Evolutionary conservation across 1,140 invertebrate genomes (phyloP), one percentile per base, ranked within the genome.

Genomic region (Leptinotarsa undecemlineata): DNA sequence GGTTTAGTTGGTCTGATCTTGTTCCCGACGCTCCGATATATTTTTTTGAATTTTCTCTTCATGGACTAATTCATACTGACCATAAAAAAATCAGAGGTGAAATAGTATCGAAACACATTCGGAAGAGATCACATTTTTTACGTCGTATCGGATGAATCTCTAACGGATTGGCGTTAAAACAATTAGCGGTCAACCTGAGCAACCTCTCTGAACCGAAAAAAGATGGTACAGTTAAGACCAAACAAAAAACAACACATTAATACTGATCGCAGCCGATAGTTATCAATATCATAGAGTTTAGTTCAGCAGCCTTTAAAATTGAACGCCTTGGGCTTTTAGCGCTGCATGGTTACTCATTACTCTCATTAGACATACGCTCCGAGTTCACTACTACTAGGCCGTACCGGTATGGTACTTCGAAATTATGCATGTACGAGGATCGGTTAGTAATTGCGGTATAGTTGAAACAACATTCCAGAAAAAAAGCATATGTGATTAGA

Each of bases 281-380:
- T 57, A 57, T 57, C 51, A 57, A 57, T 57, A 57, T 57, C 51
- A 4, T 57, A 5, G n/a, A 17, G 15, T 57, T 57, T n/a, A 64
- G 63, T 64, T 64, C 26, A 64, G 63, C 63, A 64, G 63, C 63
- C 17, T 23, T 64, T 8, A 64, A 33, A 64, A 64, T 64, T 64
- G 63, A 64, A 23, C 20, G n/a, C 68, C 68, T 13, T n/a, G 17
- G 68, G 68, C n/a, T 19, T 48, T 11, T 4, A 63, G 47, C 60
- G 47, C 71, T 62, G 71, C 71, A 48, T 64, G 60, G 66, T 72
- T 72, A 72, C 26, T 72, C 71, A 72, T 72, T 72, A 72, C 62
- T 48, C 71, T 72, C 71, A 72, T 72, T 72, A 72, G 71, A 63
- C 42, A 72, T 72, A 72, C 62, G 23, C 57, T 72, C 48, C 60